Base-by-base conservation (phyloP, 2,888 invertebrate species). In the Perdita meconis region DNA sequence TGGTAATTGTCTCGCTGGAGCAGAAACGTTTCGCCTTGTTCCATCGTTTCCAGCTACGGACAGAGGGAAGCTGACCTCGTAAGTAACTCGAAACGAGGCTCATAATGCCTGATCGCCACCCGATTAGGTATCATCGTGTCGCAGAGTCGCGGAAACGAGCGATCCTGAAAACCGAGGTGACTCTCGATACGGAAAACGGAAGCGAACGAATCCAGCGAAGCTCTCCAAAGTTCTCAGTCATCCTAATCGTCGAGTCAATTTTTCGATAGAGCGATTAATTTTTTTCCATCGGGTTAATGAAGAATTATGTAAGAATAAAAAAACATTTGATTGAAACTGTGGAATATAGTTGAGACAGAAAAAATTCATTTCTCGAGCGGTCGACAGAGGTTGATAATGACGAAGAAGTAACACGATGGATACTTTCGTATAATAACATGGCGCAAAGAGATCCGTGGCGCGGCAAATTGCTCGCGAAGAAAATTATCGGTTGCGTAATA, bases 1-100 rank as follows among this genome's bases (percentile, higher is more conserved):
- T 89, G 90, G 87, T 90, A 89, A 90, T 89, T 87, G 88, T 87
- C 86, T 72, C 61, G 60, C 65, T 57, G 70, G 71, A 57, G 70
- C 66, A 50, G 67, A 67, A 79, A 79, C 68, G 74, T 51, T 80
- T 75, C 60, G 55, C 67, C 73, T 70, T 64, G 3, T 74, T 63
- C 66, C 56, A 67, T n/a, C 68, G 60, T 67, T 68, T 57, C 66
- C 57, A 30, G 59, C 64, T 47, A 24, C 40, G 51, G 50, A 57
- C 24, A 50, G 57, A 38, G 38, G 26, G 44, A 36, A 56, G 36
- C 53, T 73, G 81, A 80, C 68, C 72, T 81, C 83, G 73, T 78
- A 75, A 81, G 56, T 80, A 82, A 76, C 64, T 47, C 42, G 61
- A 68, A 72, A 78, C 71, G 66, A 74, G 60, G 5, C 65, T 36